A percentile compares a stretch with the other conserved stretches of the same genome.
Evolutionary conservation across 2,888 invertebrate genomes (phyloP).

Genomic region (Amiota mariae): DNA sequence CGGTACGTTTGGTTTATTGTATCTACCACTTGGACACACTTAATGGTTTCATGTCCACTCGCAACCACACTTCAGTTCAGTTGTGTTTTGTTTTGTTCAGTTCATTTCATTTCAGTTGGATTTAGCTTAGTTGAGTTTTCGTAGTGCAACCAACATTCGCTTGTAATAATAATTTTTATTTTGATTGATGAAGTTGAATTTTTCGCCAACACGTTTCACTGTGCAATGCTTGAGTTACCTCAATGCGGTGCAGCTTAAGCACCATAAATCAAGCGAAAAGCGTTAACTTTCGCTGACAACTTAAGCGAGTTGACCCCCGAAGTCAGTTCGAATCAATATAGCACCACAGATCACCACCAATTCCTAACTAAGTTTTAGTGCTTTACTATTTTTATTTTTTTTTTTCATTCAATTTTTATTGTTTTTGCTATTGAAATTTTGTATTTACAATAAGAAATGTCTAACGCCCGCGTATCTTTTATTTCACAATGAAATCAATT

Average conservation of each 20-base stretch:
- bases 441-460: no score
- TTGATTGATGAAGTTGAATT: conserved; percentile 61
- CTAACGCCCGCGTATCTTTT: no score
- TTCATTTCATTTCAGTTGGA: background rate
- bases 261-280: conserved; percentile 30
- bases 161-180: conserved; percentile 49
- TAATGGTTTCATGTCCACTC: conserved; percentile 29
- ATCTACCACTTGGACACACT: conserved; percentile 5
- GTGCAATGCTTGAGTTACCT: background rate
- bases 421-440: conserved; percentile 22
- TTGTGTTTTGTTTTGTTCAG: background rate
- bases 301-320: conserved; percentile 51
- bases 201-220: conserved; percentile 13
- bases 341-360: conserved; percentile 7
- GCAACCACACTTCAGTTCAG: background rate
- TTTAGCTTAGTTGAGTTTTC: background rate
- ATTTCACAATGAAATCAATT: background rate
- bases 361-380: no score
- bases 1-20: background rate
- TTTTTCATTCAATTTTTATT: conserved; percentile 21
- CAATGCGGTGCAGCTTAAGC: background rate
- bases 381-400: background rate
- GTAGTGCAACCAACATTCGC: conserved; percentile 20
- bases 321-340: conserved; percentile 41
- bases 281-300: conserved; percentile 52